Percentiles rank a stretch among this genome's conserved stretches.
Conservation (phyloP, 2,888 invertebrate genomes). For the Sericinus montela region DNA sequence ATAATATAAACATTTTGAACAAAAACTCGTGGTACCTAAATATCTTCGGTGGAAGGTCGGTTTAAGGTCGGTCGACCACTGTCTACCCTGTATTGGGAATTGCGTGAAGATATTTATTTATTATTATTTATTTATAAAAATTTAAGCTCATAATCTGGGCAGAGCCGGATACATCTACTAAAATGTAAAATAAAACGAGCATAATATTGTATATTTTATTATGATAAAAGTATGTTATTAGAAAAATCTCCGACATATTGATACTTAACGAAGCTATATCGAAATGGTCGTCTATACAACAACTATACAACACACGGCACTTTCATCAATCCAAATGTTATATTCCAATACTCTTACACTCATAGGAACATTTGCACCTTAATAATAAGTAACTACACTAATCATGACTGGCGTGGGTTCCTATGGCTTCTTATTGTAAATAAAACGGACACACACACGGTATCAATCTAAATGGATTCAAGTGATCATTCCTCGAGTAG, state of each 20-base stretch:
- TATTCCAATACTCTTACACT: constrained; percentile 48
- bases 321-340: background rate
- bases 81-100: too few species aligned
- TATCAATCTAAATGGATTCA: too few species aligned
- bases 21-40: too few species aligned
- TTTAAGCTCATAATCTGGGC: too few species aligned
- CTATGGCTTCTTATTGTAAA: background rate
- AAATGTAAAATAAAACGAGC: constrained; percentile 17
- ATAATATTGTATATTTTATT: constrained; percentile 61
- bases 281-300: constrained; percentile 57
- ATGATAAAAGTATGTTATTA: constrained; percentile 64
- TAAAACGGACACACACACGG: background rate
- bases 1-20: too few species aligned
- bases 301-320: constrained; percentile 29
- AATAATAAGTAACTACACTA: constrained; percentile 29
- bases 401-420: background rate
- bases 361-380: constrained; percentile 79
- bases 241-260: constrained; percentile 64
- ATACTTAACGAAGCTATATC: constrained; percentile 62
- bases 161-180: too few species aligned
- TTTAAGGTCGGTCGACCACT: too few species aligned
- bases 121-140: too few species aligned
- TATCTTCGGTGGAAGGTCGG: too few species aligned
- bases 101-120: too few species aligned
- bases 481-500: too few species aligned